Evolutionary conservation across 92 coral and sea anemone genomes (phyloP).

Genomic region (Porites evermanni): DNA sequence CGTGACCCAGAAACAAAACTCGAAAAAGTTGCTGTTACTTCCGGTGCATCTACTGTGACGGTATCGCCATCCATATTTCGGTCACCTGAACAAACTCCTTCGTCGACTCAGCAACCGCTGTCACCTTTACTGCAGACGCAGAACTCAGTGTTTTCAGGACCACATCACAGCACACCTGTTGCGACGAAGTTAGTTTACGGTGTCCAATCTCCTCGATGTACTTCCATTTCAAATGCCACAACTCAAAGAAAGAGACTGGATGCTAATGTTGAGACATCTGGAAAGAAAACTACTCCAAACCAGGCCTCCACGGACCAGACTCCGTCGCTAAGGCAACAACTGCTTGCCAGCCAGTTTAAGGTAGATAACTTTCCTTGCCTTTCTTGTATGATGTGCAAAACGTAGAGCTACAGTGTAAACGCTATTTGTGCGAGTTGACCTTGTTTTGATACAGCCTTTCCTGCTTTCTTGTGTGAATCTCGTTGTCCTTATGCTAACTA

Average conservation of each 20-base stretch:
- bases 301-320: conserved; percentile 29
- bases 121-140: conserved; percentile 35
- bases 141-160: conserved; percentile 9
- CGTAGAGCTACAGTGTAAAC: background rate
- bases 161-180: conserved; percentile 67
- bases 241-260: conserved; percentile 9
- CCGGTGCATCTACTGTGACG: background rate
- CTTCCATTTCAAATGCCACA: conserved; percentile 56
- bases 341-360: conserved; percentile 85
- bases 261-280: background rate
- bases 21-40: background rate
- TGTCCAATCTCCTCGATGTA: conserved; percentile 64
- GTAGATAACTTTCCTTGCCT: conserved; percentile 34
- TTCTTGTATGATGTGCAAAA: background rate
- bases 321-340: conserved; percentile 67
- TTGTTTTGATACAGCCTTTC: too few relatives aligned
- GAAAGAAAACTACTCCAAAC: background rate
- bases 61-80: conserved; percentile 13
- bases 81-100: conserved; percentile 14
- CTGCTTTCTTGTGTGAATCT: too few relatives aligned
- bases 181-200: conserved; percentile 36
- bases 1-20: background rate
- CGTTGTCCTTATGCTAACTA: too few relatives aligned
- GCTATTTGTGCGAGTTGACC: background rate
- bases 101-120: conserved; percentile 9